Conservation (phyloP, 2,113 vertebrate species). For the Spea bombifrons region DNA sequence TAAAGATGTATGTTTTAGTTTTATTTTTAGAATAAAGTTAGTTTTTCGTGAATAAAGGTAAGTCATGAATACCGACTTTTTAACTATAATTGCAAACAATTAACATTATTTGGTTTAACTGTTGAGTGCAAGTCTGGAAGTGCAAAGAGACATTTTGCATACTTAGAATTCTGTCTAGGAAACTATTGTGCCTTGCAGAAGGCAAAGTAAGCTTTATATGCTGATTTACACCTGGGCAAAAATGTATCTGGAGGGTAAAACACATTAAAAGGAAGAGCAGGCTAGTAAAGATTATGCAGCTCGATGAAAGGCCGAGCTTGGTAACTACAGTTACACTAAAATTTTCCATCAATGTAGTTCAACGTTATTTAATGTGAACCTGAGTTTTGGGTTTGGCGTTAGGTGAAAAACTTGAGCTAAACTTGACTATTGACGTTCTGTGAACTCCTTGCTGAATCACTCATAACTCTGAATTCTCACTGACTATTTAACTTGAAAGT, state of each 20-base stretch:
- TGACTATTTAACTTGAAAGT: too few species aligned
- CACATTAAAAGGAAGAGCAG: constrained; percentile 39
- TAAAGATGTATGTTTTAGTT: too few species aligned
- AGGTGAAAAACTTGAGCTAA: too few species aligned
- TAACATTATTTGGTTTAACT: constrained; percentile 42
- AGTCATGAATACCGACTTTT: neutral
- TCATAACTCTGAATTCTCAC: too few species aligned
- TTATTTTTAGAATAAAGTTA: too few species aligned
- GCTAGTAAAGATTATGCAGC: constrained; percentile 50
- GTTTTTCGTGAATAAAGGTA: neutral
- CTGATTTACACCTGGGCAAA: constrained; percentile 51
- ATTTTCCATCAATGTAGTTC: too few species aligned
- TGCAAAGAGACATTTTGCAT: constrained; percentile 47
- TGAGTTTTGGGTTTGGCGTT: too few species aligned
- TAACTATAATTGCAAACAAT: constrained; percentile 19
- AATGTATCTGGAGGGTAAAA: constrained; percentile 50
- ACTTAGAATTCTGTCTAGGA: constrained; percentile 57
- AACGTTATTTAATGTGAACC: too few species aligned
- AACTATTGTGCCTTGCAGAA: constrained; percentile 50
- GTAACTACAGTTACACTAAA: constrained; percentile 1
- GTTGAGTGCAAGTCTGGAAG: constrained; percentile 54
- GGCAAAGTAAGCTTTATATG: constrained; percentile 51
- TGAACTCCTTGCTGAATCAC: too few species aligned
- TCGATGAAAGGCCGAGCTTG: constrained; percentile 43
- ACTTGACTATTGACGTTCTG: too few species aligned